Evolutionary conservation across 2,113 vertebrate genomes (phyloP).

Genomic region (Cnemophilus loriae): DNA sequence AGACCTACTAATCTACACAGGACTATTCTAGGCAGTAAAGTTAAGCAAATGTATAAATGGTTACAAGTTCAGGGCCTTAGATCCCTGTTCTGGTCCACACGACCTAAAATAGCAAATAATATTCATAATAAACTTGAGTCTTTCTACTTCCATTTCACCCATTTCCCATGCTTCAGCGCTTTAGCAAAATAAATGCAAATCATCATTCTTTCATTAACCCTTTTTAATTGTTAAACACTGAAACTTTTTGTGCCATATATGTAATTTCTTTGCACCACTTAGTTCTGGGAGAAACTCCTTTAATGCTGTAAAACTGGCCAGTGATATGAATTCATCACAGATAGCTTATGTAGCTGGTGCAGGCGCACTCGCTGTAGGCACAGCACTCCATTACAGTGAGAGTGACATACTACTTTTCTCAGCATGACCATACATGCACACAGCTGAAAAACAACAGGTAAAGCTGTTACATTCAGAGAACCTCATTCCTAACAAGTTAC

Average conservation of each 20-base stretch:
- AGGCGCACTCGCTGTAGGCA: not conserved
- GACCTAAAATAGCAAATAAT: not conserved
- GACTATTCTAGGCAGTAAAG: not conserved
- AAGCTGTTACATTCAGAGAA: not conserved
- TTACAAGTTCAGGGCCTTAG: not conserved
- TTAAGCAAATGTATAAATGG: not conserved
- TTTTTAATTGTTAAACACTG: not conserved
- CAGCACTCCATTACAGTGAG: not conserved
- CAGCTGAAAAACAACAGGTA: not conserved
- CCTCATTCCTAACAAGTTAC: not conserved
- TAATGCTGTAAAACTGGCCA: not conserved
- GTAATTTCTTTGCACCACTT: not conserved
- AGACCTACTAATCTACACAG: not conserved
- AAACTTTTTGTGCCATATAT: rapidly evolving
- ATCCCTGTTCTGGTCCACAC: not conserved
- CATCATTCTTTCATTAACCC: not conserved
- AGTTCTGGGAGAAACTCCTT: not conserved
- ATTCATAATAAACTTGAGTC: not conserved
- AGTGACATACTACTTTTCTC: not conserved
- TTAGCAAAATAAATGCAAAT: not conserved
- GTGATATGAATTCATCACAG: not conserved
- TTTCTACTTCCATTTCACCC: not conserved
- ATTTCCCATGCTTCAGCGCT: not conserved
- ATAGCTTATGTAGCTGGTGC: not conserved
- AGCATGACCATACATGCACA: not conserved